phyloP scores from a whole-genome alignment of 2,113 vertebrate species.

The Psilopsiagon aurifrons region DNA sequence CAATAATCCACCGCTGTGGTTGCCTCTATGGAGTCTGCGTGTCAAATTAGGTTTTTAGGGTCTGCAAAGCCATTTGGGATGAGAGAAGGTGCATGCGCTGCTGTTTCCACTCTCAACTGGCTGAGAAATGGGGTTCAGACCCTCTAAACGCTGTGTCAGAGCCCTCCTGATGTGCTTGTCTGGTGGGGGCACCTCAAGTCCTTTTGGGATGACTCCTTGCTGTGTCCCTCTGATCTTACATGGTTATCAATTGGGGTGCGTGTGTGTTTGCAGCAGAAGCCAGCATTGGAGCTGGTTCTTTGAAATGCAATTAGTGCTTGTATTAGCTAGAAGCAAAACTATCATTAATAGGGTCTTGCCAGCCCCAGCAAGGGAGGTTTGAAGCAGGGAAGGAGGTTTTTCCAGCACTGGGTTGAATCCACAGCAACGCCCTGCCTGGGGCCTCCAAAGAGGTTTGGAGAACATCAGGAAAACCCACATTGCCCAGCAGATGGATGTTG shows the following conservation, averaged over 20 bases:
- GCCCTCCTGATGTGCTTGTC: rapidly evolving
- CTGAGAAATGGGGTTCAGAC: neutral
- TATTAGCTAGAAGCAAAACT: neutral
- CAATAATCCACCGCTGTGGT: neutral
- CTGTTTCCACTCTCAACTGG: neutral
- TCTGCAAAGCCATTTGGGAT: neutral
- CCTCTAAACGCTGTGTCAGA: neutral
- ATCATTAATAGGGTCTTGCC: neutral
- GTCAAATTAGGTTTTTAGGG: neutral
- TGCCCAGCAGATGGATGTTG: neutral
- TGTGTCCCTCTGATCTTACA: rapidly evolving
- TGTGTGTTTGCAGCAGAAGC: neutral
- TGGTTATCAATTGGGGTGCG: neutral
- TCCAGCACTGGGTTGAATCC: neutral
- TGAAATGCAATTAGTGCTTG: neutral
- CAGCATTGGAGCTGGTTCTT: neutral
- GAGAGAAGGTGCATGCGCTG: rapidly evolving
- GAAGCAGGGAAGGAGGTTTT: neutral
- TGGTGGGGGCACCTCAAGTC: neutral
- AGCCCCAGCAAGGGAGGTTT: neutral
- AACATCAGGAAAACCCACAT: neutral
- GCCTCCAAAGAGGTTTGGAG: neutral
- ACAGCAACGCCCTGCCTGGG: neutral
- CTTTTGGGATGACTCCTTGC: neutral
- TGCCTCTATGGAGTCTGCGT: rapidly evolving